phyloP scores from a whole-genome alignment of 1,140 invertebrate genomes.

The Bicyclus anynana region DNA sequence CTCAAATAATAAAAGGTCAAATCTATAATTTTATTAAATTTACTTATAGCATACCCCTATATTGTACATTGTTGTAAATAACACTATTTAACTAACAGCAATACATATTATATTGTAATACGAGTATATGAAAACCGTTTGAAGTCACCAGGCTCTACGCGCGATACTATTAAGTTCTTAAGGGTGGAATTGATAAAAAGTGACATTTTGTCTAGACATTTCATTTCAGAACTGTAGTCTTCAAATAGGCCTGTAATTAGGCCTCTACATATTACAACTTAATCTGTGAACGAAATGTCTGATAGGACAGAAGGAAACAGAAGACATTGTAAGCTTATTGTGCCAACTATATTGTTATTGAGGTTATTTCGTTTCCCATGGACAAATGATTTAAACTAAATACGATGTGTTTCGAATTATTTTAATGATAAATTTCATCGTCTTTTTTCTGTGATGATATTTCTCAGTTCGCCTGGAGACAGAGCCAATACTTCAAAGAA shows the following conservation, averaged over 20 bases:
- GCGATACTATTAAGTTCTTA: background rate
- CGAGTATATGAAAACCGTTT: background rate
- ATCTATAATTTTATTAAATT: too few species aligned
- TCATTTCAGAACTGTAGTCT: constrained; percentile 10
- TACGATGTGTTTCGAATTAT: constrained; percentile 41
- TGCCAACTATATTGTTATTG: constrained; percentile 19
- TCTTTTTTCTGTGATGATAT: constrained; percentile 77
- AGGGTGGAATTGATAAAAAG: background rate
- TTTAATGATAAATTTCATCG: constrained; percentile 67
- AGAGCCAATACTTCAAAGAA: constrained; percentile 96
- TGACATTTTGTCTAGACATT: constrained; percentile 8
- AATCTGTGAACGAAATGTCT: constrained; percentile 1
- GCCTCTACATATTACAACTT: background rate
- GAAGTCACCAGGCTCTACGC: background rate
- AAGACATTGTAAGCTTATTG: background rate
- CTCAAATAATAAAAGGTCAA: too few species aligned
- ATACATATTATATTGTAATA: too few species aligned
- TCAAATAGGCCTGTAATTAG: too few species aligned
- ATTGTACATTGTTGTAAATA: too few species aligned
- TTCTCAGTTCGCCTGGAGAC: constrained; percentile 93
- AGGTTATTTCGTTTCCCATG: constrained; percentile 17
- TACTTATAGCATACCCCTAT: too few species aligned
- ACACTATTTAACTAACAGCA: too few species aligned
- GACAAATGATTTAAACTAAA: constrained; percentile 22
- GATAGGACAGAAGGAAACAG: background rate